phyloP scores from a whole-genome alignment of 2,797 vertebrate species.

The Hyperoplus lanceolatus region DNA sequence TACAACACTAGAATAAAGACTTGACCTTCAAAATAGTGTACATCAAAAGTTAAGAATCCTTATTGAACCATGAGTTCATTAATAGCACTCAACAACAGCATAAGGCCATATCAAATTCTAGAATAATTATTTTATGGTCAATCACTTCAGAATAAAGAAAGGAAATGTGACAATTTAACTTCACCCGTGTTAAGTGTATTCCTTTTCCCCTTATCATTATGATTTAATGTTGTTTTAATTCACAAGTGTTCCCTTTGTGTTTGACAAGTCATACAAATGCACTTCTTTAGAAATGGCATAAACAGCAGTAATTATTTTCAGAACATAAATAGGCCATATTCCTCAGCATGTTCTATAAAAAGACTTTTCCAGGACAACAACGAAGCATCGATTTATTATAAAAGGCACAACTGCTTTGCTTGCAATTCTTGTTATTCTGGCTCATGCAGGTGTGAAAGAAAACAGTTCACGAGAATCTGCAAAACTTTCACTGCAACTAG shows the following conservation, averaged over 20 bases:
- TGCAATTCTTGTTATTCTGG: conserved; percentile 17
- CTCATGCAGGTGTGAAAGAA: conserved; percentile 49
- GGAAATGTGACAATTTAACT: neutral
- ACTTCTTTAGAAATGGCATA: neutral
- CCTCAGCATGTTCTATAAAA: neutral
- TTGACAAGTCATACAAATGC: neutral
- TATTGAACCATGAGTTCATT: neutral
- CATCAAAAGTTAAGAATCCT: neutral
- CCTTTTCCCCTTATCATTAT: neutral
- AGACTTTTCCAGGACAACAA: conserved; percentile 51
- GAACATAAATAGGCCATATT: neutral
- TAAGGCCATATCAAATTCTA: neutral
- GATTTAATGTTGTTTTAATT: neutral
- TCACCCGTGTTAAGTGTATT: neutral
- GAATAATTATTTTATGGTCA: too few species aligned
- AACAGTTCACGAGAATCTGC: neutral
- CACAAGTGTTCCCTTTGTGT: neutral
- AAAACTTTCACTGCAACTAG: neutral
- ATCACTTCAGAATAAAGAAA: conserved; percentile 1
- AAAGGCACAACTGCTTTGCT: conserved; percentile 1
- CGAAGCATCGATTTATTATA: conserved; percentile 45
- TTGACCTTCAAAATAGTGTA: neutral
- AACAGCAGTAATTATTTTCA: neutral
- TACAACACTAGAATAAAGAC: neutral
- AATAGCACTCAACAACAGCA: neutral